These are phyloP conservation scores for Mongoloraphidia duomilia DNA, from an alignment of 2,888 invertebrate genomes.

Conservation along the genomic window DNA sequence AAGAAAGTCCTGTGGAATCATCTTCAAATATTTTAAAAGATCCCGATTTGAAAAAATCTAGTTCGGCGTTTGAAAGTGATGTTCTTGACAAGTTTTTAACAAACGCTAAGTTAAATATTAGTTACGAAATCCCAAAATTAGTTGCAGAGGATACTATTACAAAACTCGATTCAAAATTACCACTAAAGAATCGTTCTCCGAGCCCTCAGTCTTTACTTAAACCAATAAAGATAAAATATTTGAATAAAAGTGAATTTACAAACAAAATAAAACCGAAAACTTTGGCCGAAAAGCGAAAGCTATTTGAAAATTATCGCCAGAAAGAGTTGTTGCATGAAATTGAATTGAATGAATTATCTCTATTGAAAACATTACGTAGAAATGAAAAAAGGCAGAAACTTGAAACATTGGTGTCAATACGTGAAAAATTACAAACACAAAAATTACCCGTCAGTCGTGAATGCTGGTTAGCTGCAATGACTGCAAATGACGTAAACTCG, in stretches of 20 bases:
- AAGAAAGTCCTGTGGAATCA: background rate
- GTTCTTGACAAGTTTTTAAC: slow-evolving; percentile 35
- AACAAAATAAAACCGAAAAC: slow-evolving; percentile 30
- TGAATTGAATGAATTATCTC: slow-evolving; percentile 27
- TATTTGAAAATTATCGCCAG: slow-evolving; percentile 24
- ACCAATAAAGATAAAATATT: slow-evolving; percentile 4
- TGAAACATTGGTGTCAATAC: slow-evolving; percentile 29
- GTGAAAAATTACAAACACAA: slow-evolving; percentile 25
- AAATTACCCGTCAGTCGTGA: slow-evolving; percentile 27
- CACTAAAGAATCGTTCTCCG: slow-evolving; percentile 1
- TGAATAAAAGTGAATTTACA: slow-evolving; percentile 4
- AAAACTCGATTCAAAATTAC: slow-evolving; percentile 8
- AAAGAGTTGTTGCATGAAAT: slow-evolving; percentile 29
- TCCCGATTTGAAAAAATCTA: slow-evolving; percentile 8
- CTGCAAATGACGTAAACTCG: slow-evolving; percentile 4
- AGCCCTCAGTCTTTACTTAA: slow-evolving; percentile 6
- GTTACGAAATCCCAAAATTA: slow-evolving; percentile 26
- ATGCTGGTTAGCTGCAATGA: slow-evolving; percentile 23
- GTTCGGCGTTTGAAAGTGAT: slow-evolving; percentile 33
- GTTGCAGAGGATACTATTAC: slow-evolving; percentile 21
- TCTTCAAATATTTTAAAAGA: background rate
- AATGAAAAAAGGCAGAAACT: slow-evolving; percentile 19
- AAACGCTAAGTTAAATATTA: slow-evolving; percentile 31
- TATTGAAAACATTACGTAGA: slow-evolving; percentile 16
- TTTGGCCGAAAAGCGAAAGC: slow-evolving; percentile 35